phyloP scores from a whole-genome alignment of 2,888 invertebrate species.

The Cosmopolites sordidus region DNA sequence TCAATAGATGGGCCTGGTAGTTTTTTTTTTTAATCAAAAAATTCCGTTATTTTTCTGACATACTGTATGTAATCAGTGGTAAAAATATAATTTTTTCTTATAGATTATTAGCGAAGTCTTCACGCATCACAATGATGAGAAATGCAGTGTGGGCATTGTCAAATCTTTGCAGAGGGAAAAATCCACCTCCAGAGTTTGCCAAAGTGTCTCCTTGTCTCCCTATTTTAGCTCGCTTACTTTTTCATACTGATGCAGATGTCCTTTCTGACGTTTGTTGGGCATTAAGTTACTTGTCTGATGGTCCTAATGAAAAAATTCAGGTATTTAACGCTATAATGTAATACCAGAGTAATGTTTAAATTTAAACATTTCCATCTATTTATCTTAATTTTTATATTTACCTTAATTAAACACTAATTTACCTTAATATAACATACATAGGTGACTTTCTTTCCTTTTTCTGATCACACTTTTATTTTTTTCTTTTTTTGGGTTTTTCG shows the following conservation, averaged over 20 bases:
- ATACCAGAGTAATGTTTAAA: no score
- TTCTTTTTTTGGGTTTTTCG: no score
- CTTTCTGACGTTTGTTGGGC: constrained; percentile 96
- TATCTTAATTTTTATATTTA: no score
- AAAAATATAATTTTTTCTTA: constrained; percentile 13
- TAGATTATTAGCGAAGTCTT: constrained; percentile 74
- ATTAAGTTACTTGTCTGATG: constrained; percentile 91
- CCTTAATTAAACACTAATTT: no score
- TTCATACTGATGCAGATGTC: constrained; percentile 84
- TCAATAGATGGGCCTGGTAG: no score
- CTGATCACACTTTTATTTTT: no score
- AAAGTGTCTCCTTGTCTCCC: constrained; percentile 80
- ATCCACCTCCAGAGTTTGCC: constrained; percentile 88
- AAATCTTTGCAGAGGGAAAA: constrained; percentile 95
- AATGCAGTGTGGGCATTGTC: constrained; percentile 99
- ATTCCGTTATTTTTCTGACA: not conserved
- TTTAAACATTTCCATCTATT: no score
- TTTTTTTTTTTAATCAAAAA: constrained; percentile 1
- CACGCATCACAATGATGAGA: constrained; percentile 82
- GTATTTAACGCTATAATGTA: no score
- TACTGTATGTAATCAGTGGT: constrained; percentile 2
- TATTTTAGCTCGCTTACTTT: constrained; percentile 79
- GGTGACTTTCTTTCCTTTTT: no score
- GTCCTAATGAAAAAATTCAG: constrained; percentile 93
- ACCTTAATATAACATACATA: no score